Percentiles rank a stretch among this genome's conserved stretches.
Evolutionary conservation across 2,797 vertebrate genomes (phyloP).

Genomic region (Crocodylus rhombifer): DNA sequence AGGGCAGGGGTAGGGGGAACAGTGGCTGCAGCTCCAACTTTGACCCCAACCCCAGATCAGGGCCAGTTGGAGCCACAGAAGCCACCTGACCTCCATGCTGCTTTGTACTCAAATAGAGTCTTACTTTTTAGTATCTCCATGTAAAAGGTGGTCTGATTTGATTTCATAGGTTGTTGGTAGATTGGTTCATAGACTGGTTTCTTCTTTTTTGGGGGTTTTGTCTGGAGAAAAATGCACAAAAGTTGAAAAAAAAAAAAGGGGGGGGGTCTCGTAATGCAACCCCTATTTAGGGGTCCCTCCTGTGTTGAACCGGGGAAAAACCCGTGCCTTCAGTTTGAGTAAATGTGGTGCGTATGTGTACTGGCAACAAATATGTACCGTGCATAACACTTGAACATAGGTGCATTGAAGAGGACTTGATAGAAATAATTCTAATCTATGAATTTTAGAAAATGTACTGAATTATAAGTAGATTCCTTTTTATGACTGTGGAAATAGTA

Average conservation of each 20-base stretch:
- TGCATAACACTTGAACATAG: neutral
- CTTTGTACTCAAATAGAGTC: too few species aligned
- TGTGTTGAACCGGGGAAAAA: too few species aligned
- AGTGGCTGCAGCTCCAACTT: too few species aligned
- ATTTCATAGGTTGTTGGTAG: neutral
- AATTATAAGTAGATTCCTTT: conserved; percentile 27
- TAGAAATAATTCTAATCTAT: conserved; percentile 11
- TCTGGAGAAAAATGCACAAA: neutral
- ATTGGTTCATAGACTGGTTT: too few species aligned
- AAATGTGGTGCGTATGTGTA: too few species aligned
- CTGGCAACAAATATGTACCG: too few species aligned
- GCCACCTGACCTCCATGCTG: too few species aligned
- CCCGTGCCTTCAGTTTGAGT: too few species aligned
- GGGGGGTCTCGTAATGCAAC: neutral
- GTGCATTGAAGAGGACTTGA: conserved; percentile 5
- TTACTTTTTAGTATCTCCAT: neutral
- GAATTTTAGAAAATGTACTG: neutral
- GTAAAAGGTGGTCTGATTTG: neutral
- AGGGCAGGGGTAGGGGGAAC: too few species aligned
- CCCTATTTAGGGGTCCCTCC: neutral
- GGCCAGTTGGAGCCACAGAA: too few species aligned
- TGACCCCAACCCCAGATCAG: too few species aligned
- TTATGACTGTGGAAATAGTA: conserved; percentile 39
- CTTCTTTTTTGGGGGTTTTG: neutral
- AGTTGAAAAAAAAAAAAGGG: neutral